Base-by-base conservation (phyloP, 2,888 invertebrate species). In the Drosophila rubida region DNA sequence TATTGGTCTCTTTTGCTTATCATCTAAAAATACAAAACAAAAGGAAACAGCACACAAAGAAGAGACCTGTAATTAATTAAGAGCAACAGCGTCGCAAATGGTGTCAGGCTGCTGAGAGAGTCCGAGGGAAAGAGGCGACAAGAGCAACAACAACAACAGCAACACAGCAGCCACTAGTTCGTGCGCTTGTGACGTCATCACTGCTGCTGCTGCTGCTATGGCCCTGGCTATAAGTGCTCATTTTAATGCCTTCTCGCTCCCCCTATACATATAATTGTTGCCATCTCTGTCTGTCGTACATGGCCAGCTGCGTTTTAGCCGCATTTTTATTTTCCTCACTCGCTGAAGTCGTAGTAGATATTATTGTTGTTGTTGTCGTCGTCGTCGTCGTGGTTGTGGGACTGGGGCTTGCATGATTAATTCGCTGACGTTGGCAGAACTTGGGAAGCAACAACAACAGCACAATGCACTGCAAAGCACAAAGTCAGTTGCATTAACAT, bases 351-450 rank as follows among this genome's bases (percentile, higher is more conserved):
- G 74, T 50, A 45, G 77, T 58, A n/a, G 50, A 32, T 62, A 41
- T 68, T 64, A 61, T 48, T 50, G 23, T 69, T 54, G 27, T 39
- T 49, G 59, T 39, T 35, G 53, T 14, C 44, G 59, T 30, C 16
- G 50, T 35, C n/a, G n/a, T n/a, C n/a, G n/a, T n/a, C n/a, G n/a
- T n/a, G n/a, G n/a, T n/a, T 14, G 37, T 66, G 57, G 48, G 39
- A 55, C 37, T 55, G 62, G 27, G 22, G 65, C 51, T 69, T 74
- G 88, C 62, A 82, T 83, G 83, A 83, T 85, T 87, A 87, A 87
- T 87, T 82, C 80, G 77, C 86, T 87, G 80, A 85, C 86, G 82
- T 59, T 78, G 81, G 50, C 74, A 74, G 57, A 42, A 68, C 71
- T 63, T 69, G 62, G 48, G 68, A 66, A 64, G n/a, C n/a, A n/a